Conservation (phyloP, 1,140 invertebrate genomes). For the Drosophila micromelanica region DNA sequence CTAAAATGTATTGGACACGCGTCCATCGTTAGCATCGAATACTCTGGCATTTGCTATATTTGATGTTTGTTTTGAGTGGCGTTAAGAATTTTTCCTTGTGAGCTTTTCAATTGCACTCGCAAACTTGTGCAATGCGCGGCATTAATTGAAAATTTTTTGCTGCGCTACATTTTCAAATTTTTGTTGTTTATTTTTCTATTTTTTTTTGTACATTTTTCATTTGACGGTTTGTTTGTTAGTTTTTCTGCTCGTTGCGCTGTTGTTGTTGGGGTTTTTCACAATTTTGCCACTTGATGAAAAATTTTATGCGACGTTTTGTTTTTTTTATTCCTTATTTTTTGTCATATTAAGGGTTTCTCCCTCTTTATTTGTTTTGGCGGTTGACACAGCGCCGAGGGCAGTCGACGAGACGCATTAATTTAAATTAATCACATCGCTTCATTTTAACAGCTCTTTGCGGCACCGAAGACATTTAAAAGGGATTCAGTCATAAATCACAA, state of each 20-base stretch:
- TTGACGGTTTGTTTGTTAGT: constrained; percentile 62
- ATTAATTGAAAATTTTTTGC: constrained; percentile 61
- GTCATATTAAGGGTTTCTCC: constrained; percentile 7
- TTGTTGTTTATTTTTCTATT: constrained; percentile 41
- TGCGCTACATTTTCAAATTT: constrained; percentile 21
- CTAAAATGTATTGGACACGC: background rate
- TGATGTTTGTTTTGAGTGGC: constrained; percentile 41
- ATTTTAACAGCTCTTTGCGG: constrained; percentile 28
- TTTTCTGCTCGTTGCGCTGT: constrained; percentile 13
- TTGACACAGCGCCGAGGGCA: background rate
- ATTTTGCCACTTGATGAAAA: constrained; percentile 37
- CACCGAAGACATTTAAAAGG: constrained; percentile 33
- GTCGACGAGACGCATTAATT: constrained; percentile 45
- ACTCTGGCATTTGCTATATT: constrained; percentile 30
- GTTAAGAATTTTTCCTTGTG: constrained; percentile 50
- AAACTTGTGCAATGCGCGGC: constrained; percentile 7
- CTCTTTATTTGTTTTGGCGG: constrained; percentile 1
- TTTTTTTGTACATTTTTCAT: constrained; percentile 54
- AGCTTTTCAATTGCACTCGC: constrained; percentile 54
- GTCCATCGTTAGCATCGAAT: background rate
- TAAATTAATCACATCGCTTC: constrained; percentile 54
- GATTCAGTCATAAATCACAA: constrained; percentile 40
- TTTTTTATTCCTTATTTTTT: constrained; percentile 7
- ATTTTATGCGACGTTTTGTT: constrained; percentile 17
- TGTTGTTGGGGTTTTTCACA: constrained; percentile 51